Base-by-base conservation (phyloP, 1,140 invertebrate species). In the Ectropis grisescens region DNA sequence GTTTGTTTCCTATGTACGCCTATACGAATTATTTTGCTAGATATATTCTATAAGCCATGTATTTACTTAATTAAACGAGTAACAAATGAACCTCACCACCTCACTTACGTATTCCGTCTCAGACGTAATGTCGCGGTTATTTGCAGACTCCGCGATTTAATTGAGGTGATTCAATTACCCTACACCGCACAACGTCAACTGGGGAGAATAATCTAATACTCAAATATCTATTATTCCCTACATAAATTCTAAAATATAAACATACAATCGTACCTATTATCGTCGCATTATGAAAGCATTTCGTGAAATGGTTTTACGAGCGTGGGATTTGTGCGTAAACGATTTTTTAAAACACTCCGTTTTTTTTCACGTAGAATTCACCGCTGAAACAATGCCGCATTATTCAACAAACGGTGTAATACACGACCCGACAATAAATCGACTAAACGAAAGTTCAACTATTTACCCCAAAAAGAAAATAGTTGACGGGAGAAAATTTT, bases 221-320 rank as follows among this genome's bases (percentile, higher is more conserved):
- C 26, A 12, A 29, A 32, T 27, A 37, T 37, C 41, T 31, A 27
- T 15, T 7, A 33, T 4, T 4, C 8, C 16, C 16, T 19, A 19
- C 24, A 33, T 37, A 14, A 40, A 37, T 28, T 28, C 35, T 33
- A 29, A 43, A 33, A 41, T 41, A 46, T 29, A 44, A 30, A 37
- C 41, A 51, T 29, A 12, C 41, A 33, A 14, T 33, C 23, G 24
- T 13, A 24, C 24, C 28, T 37, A 35, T 28, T 34, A 36, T 16
- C 26, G 22, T 19, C 26, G 35, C 26, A 47, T 27, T 48, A 54
- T 69, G 76, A 81, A 81, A 81, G 76, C 76, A 70, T 75, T 66
- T 78, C 58, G 76, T 81, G 76, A 81, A 81, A 81, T 81, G 76
- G 76, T 81, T 81, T 81, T 81, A 74, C 58, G 54, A 78, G 67